Evolutionary conservation across 2,797 vertebrate species (phyloP).

Genomic region (Heliangelus exortis): DNA sequence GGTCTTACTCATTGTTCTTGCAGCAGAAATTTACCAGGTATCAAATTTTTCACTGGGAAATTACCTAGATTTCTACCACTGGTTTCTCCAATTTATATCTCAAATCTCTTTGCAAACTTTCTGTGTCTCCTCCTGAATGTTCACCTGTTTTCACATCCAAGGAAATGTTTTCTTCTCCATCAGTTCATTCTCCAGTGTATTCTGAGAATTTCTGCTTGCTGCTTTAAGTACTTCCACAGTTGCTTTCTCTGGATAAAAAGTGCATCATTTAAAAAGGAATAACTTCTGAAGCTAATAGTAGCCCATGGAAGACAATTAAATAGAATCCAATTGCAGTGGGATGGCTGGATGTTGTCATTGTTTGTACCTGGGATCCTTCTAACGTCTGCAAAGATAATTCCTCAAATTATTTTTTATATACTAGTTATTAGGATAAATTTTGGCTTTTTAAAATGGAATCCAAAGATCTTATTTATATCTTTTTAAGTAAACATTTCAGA

Average conservation of each 20-base stretch:
- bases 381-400: not conserved
- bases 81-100: not conserved
- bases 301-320: not conserved
- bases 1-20: not conserved
- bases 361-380: not conserved
- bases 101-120: not conserved
- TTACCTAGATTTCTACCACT: not conserved
- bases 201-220: not conserved
- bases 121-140: not conserved
- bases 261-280: not conserved
- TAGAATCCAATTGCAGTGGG: not conserved
- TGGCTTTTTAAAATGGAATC: not conserved
- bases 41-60: not conserved
- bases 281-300: not conserved
- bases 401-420: not conserved
- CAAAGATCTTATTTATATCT: not conserved
- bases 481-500: not conserved
- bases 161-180: not conserved
- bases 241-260: not conserved
- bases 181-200: not conserved
- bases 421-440: not conserved
- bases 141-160: not conserved
- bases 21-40: not conserved
- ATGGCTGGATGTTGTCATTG: not conserved
- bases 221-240: not conserved